Evolutionary conservation across 2,797 vertebrate species (phyloP), one percentile per base, ranked within the genome.

Genomic region (Enteromius fasciolatus): DNA sequence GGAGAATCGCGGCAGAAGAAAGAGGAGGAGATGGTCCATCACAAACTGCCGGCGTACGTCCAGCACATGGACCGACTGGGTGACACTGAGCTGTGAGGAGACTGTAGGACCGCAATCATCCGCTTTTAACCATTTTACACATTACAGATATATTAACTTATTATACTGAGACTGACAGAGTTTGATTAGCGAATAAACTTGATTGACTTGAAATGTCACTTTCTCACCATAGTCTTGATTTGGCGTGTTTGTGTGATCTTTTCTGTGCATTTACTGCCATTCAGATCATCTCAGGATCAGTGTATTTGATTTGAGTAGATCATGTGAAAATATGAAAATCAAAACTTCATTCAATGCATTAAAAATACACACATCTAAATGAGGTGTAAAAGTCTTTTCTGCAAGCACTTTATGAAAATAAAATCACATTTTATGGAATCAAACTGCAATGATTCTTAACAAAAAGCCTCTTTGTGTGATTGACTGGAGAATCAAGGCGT

Each of bases 11-110:
- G 93, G 67, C 94, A 93, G 3, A 87, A 93, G 83, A 96, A 94
- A n/a, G 93, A 93, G 25, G 96, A 95, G 1, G 90, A 94, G 78
- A 89, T 91, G 83, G 89, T 94, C 25, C 97, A 97, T 78, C 98
- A 99, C 92, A 98, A 95, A 81, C 90, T 99, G 87, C 98, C 98
- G 10, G 87, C 94, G 0, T 99, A 99, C 1, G 96, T 99, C 84
- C 96, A 97, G 92, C 97, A 95, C 90, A 99, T 98, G 97, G 98
- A 99, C 93, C 96, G 97, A 3, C 95, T 99, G 5, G 98, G 97
- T 84, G 97, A 99, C 93, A 97, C 97, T 18, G 97, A 99, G 91
- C 95, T 98, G 98, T 99, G 94, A 99, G 97, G 86, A 81, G 18
- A 79, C 78, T 87, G 76, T 85, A 78, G 59, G 67, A 86, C 63